Evolutionary conservation across 2,113 vertebrate species (phyloP), one percentile per base, ranked within the genome.

Genomic region (Ctenodactylus gundi): DNA sequence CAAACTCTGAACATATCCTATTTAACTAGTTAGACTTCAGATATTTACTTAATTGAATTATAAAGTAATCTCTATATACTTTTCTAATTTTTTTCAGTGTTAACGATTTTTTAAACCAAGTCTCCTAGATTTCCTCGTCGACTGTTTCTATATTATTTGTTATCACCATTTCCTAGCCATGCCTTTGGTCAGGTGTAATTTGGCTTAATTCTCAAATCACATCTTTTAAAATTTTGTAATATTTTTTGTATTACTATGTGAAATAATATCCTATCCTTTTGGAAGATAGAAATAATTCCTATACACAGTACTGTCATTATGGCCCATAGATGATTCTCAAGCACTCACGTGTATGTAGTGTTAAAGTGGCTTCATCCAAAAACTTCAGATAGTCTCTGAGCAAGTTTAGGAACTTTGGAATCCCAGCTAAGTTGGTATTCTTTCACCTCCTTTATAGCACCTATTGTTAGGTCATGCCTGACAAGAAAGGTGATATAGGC

Each of bases 121-220:
- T 51, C 17, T 91, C 34, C n/a, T 15, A 67, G 55, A 77, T 80
- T 85, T 81, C 34, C 10, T 49, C 36, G n/a, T 94, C 44, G 9
- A 18, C 25, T 46, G 0, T 64, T 64, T 53, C n/a, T 58, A 1
- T 60, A 25, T 85, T 64, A 39, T 88, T 93, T 93, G 9, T 91
- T 92, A 51, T n/a, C 58, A 93, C 49, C 88, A 60, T 88, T 23
- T 92, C 23, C 51, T 83, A 95, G 18, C 36, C 44, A 49, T 93
- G 67, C n/a, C n/a, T 93, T 96, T 87, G 76, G n/a, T 86, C 36
- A 94, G 31, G 21, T 83, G 3, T 90, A 70, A 39, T 91, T 92
- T 96, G 60, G 18, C 57, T 78, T 95, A 25, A 84, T 58, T 96
- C 53, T 94, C 15, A 93, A 29, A 86, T 93, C 62, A 72, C 41